A percentile compares a stretch with the other conserved stretches of the same genome.
Conservation (phyloP, 35 echinoderm and acorn worm species). For the Ophiothrix spiculata region DNA sequence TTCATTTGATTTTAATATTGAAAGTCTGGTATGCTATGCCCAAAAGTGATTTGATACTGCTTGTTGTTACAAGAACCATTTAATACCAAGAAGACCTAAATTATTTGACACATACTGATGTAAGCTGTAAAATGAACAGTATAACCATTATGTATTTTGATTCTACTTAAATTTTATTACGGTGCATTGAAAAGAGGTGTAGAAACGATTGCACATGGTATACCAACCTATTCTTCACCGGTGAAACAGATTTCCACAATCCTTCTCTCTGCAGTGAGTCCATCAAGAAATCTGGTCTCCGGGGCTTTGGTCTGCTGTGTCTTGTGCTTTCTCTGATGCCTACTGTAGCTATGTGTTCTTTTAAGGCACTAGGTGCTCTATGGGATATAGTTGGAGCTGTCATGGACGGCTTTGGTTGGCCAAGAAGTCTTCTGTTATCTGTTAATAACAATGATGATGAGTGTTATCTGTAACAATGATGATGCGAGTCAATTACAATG, state of each 20-base stretch:
- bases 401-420: background rate
- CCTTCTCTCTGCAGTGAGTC: conserved; percentile 61
- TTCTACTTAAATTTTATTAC: background rate
- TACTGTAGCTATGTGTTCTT: background rate
- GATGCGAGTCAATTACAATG: too few species aligned
- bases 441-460: too few species aligned
- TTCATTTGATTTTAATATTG: background rate
- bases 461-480: too few species aligned
- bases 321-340: background rate
- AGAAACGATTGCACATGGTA: background rate
- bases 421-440: too few species aligned
- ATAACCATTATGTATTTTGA: background rate
- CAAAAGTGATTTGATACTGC: background rate
- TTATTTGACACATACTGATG: background rate
- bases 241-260: conserved; percentile 19
- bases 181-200: background rate
- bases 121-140: background rate
- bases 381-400: background rate
- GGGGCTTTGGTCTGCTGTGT: conserved; percentile 43
- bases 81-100: background rate
- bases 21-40: background rate
- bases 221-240: background rate
- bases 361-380: background rate
- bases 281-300: conserved; percentile 62
- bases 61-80: background rate